Base-by-base conservation (phyloP, 2,113 vertebrate genomes). In the Copsychus sechellarum region DNA sequence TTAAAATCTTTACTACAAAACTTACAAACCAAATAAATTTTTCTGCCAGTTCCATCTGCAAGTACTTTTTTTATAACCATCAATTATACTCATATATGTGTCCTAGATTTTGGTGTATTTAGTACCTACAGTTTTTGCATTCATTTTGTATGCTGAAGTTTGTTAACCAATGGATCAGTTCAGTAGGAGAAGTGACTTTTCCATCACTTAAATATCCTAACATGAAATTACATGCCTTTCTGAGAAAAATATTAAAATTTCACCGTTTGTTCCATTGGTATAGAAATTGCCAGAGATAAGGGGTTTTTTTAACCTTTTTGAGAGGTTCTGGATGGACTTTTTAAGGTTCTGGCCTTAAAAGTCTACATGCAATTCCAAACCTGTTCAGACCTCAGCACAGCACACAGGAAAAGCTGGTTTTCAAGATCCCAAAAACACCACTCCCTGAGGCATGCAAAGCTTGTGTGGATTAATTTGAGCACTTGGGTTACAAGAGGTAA, bases 1-100 rank as follows among this genome's bases (percentile, higher is more conserved):
- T 77, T 80, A 53, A 92, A 81, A 43, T 20, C 8, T 69, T 71
- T 82, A 51, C n/a, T 62, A 40, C 42, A 73, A 80, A 93, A 73
- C 15, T 29, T 91, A 40, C 8, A 60, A 86, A 65, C 4, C 7
- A 53, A 64, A 58, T 70, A 76, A 38, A 40, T 57, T 57, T 51
- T 53, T 83, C 36, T 66, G 22, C 23, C 19, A 54, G 21, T 87
- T 77, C 22, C 31, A 72, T 72, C 22, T 84, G 33, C 18, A 74
- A 58, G 23, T 73, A 4, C 14, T 48, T 72, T 76, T 53, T 81
- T 60, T 22, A 38, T 56, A 61, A 43, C 54, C 38, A 48, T 53
- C 22, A 50, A 1, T 92, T 84, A 47, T 70, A 65, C 8, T 80
- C 25, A 21, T 33, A 11, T 24, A 24, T 48, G 10, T 78, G 26